A percentile compares a stretch with the other conserved stretches of the same genome.
phyloP scores from a whole-genome alignment of 2,888 invertebrate species.

The Diachrysia chrysitis region DNA sequence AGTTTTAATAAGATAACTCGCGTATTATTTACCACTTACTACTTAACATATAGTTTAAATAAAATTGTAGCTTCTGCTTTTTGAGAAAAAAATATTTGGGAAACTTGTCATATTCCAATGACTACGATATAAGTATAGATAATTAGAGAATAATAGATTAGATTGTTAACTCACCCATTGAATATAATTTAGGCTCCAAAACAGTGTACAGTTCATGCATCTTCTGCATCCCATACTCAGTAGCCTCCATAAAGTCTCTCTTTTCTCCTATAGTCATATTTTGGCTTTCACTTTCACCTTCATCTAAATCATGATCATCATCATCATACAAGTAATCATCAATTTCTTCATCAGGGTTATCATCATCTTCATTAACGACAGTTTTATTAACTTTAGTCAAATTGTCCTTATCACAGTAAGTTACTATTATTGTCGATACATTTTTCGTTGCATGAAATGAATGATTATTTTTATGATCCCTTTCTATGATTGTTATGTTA shows the following conservation, averaged over 20 bases:
- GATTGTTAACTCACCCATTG: constrained; percentile 90
- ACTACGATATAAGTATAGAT: no score
- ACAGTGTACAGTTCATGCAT: constrained; percentile 91
- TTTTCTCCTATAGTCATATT: constrained; percentile 72
- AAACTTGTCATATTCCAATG: no score
- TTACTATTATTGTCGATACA: constrained; percentile 82
- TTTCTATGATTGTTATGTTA: constrained; percentile 84
- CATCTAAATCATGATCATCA: constrained; percentile 54
- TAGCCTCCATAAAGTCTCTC: constrained; percentile 90
- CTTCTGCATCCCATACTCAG: constrained; percentile 91
- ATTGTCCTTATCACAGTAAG: constrained; percentile 82
- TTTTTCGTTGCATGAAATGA: constrained; percentile 80
- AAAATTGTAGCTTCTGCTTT: no score
- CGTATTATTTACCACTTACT: no score
- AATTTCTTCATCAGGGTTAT: constrained; percentile 47
- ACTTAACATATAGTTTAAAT: no score
- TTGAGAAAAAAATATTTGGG: no score
- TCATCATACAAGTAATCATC: constrained; percentile 62
- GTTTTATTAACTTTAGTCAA: constrained; percentile 67
- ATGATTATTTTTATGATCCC: constrained; percentile 78
- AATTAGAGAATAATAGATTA: not conserved
- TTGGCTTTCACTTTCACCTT: constrained; percentile 54
- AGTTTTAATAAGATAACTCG: no score
- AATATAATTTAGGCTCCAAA: constrained; percentile 91
- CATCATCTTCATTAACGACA: constrained; percentile 44